Base-by-base conservation (phyloP, 1,140 invertebrate genomes). In the Macrobrachium nipponense region DNA sequence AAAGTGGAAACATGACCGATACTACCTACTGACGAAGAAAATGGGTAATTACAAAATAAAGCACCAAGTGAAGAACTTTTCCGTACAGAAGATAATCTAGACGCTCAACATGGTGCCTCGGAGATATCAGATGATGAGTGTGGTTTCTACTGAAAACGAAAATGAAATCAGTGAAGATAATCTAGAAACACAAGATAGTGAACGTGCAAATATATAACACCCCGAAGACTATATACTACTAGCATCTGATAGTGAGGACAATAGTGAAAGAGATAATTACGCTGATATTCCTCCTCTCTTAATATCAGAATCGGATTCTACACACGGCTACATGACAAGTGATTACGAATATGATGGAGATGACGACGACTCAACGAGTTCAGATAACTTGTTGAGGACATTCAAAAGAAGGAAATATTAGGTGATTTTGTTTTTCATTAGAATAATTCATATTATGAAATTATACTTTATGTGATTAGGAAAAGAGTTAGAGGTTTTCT, bases 331-430 rank as follows among this genome's bases (percentile, higher is more conserved):
- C 36, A 18, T 73, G n/a, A 73, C 70, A 73, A 36, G 36, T 8
- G 70, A 73, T 17, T 73, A 44, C 18, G 70, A 73, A n/a, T 73
- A 73, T 51, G 23, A 73, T n/a, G 70, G 70, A 51, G 51, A 51
- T 73, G 70, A 73, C 70, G 36, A 73, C 27, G 70, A 36, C 23
- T 17, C 70, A 15, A 51, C 36, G 4, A 73, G 70, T 27, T 73
- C 70, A 73, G 70, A 73, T 7, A 73, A 73, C 6, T 73, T 27
- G 2, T 36, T 73, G 27, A 36, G 27, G 27, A 27, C 20, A 27
- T 73, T 73, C 43, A 73, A 73, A 73, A 73, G 70, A 27, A 36
- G 7, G 70, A 73, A 73, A 73, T 73, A 43, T 73, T 73, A 73
- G 23, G 70, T 73, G 51, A 73, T 0, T 17, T 36, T 36, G n/a